Base-by-base conservation (phyloP, 2,113 vertebrate species). In the Sinocyclocheilus rhinocerous region DNA sequence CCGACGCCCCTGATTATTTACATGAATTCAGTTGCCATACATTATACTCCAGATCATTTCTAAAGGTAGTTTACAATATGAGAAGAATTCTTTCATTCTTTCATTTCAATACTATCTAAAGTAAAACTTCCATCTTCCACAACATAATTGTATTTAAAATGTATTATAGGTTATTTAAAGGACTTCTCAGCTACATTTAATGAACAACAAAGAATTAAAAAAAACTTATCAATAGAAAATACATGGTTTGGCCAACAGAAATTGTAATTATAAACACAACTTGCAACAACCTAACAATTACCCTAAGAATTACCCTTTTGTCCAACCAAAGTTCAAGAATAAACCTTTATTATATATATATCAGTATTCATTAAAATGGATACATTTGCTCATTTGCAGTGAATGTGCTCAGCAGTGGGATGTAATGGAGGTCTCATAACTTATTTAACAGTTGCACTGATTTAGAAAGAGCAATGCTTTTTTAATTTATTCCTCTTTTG, bases 401-500 rank as follows among this genome's bases (percentile, higher is more conserved):
- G 77, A 80, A 39, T 33, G 55, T 15, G 77, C 29, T 79, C 55
- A 36, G 33, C 18, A 15, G 33, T 61, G 55, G 29, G 55, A 61
- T 20, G 12, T 61, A 80, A 61, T 80, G 77, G 11, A 61, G 57
- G 52, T 61, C 50, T 79, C 20, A 80, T 80, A 61, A 80, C 16
- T 81, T 63, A 61, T 80, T 59, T 39, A n/a, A 59, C 77, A 79
- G 75, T 36, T 63, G 33, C 78, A 63, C 78, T 63, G 57, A 81
- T 81, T 81, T 81, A 65, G 57, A 65, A 65, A 65, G 26, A 22
- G 26, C 24, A 33, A 77, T 36, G 29, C 52, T 79, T 22, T 67
- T 81, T 81, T 22, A 50, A 65, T 81, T 81, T 26, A 67, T 67
- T 81, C 9, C n/a, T 84, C 48, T 59, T 67, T 67, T 29, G n/a